These are phyloP conservation scores for Psilopsiagon aymara DNA, from an alignment of 2,113 vertebrate genomes.

Conservation along the genomic window DNA sequence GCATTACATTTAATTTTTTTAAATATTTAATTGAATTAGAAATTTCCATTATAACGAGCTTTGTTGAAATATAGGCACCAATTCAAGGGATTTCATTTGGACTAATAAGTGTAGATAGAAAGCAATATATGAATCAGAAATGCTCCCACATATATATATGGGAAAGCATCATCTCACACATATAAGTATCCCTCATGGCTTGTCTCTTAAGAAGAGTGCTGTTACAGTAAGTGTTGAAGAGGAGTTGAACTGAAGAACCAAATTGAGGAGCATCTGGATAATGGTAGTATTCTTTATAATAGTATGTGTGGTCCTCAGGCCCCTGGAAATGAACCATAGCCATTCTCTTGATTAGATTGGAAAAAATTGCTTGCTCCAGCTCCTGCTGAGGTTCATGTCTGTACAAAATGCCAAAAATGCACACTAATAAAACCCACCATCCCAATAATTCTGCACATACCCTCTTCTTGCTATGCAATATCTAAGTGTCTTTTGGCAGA, in stretches of 20 bases:
- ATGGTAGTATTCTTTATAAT: neutral
- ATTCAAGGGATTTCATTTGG: neutral
- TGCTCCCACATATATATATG: neutral
- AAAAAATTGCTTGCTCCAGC: neutral
- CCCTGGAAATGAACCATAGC: neutral
- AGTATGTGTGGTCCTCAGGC: neutral
- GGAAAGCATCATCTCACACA: neutral
- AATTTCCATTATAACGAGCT: neutral
- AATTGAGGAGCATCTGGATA: neutral
- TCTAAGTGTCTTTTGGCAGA: constrained; percentile 34
- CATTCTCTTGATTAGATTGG: neutral
- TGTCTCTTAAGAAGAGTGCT: neutral
- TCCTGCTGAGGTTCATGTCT: neutral
- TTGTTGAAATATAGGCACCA: neutral
- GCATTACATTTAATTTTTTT: neutral
- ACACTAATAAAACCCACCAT: constrained; percentile 2
- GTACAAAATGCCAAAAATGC: constrained; percentile 7
- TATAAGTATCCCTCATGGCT: neutral
- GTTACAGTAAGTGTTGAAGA: neutral
- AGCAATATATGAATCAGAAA: neutral
- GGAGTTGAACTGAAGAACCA: neutral
- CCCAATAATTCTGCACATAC: neutral
- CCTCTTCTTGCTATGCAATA: neutral
- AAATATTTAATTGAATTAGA: neutral
- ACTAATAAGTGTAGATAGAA: neutral